Conservation (phyloP, 2,888 invertebrate genomes). For the Pinctada fucata region DNA sequence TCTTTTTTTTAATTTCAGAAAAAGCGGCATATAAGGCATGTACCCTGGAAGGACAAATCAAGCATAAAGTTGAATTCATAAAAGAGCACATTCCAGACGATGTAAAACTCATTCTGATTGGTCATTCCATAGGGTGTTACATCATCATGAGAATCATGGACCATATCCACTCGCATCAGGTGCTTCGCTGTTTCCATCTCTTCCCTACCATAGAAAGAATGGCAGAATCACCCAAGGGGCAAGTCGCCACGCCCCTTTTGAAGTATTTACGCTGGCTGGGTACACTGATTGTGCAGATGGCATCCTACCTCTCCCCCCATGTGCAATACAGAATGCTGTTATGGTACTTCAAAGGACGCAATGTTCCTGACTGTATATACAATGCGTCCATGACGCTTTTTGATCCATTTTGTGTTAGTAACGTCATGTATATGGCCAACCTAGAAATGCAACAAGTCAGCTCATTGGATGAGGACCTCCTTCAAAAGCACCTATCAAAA, state of each 20-base stretch:
- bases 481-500: conserved; percentile 81
- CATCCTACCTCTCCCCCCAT: conserved; percentile 65
- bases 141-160: conserved; percentile 86
- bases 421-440: conserved; percentile 68
- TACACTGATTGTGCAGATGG: conserved; percentile 61
- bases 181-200: conserved; percentile 81
- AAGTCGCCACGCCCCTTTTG: conserved; percentile 82
- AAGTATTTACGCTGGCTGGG: conserved; percentile 77
- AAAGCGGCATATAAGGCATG: conserved; percentile 55
- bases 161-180: conserved; percentile 68
- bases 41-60: conserved; percentile 86
- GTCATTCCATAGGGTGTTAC: conserved; percentile 94
- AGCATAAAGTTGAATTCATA: conserved; percentile 89
- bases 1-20: conserved; percentile 47
- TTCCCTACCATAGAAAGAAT: conserved; percentile 93
- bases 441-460: conserved; percentile 87
- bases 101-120: conserved; percentile 86
- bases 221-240: conserved; percentile 86
- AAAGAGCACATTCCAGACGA: conserved; percentile 84
- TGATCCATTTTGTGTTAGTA: conserved; percentile 68
- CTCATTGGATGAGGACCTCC: conserved; percentile 82
- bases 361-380: conserved; percentile 67
- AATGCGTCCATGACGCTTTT: conserved; percentile 71
- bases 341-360: conserved; percentile 65
- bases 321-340: conserved; percentile 63